Conservation (phyloP, 2,113 vertebrate genomes). For the Reinhardtius hippoglossoides region DNA sequence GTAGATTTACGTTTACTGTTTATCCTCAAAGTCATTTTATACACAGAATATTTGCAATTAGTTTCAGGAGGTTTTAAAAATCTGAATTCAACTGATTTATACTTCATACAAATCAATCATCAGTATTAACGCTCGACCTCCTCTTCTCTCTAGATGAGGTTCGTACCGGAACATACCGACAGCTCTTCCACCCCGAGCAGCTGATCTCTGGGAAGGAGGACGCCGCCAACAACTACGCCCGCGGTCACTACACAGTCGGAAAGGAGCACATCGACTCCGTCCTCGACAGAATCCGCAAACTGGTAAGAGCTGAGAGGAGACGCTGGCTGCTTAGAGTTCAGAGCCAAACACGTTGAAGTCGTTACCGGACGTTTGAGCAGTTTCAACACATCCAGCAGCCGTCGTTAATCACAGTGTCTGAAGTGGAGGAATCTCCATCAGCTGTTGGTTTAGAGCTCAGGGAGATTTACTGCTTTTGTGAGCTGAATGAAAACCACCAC, state of each 20-base stretch:
- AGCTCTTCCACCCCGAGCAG: constrained; percentile 79
- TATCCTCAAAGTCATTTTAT: too few relatives aligned
- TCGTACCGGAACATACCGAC: constrained; percentile 67
- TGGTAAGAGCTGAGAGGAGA: constrained; percentile 53
- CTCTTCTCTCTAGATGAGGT: constrained; percentile 67
- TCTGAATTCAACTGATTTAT: too few relatives aligned
- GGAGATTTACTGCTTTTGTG: not conserved
- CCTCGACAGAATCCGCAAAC: constrained; percentile 73
- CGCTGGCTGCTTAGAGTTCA: too few relatives aligned
- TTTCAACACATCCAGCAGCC: not conserved
- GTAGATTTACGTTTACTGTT: too few relatives aligned
- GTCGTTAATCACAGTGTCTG: not conserved
- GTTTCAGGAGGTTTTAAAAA: too few relatives aligned
- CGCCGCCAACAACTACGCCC: constrained; percentile 79
- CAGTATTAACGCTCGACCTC: not conserved
- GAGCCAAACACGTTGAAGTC: too few relatives aligned
- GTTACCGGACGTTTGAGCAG: not conserved
- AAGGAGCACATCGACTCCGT: constrained; percentile 77
- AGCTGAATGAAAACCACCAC: too few relatives aligned
- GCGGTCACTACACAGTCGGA: constrained; percentile 77
- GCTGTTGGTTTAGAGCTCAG: too few relatives aligned
- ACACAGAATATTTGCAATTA: too few relatives aligned
- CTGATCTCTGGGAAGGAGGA: constrained; percentile 79
- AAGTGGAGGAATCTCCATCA: not conserved
- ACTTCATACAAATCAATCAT: too few relatives aligned